Evolutionary conservation across 2,113 vertebrate species (phyloP), one percentile per base, ranked within the genome.

Genomic region (Falcunculus frontatus): DNA sequence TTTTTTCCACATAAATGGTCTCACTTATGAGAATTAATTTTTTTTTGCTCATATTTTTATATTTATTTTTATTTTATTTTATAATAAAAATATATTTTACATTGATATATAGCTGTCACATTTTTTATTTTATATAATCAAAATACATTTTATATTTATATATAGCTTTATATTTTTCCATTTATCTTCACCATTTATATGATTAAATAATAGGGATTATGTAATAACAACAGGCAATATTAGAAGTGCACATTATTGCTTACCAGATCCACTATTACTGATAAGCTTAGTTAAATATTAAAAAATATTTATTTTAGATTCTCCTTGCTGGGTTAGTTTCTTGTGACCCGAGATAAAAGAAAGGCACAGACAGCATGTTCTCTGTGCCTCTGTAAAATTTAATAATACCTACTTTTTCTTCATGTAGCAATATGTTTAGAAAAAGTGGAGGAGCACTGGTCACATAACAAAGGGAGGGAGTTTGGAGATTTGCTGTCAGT

Each of bases 201-300:
- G 33, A 78, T 46, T 67, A 79, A 73, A 32, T 47, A 89, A 60
- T 68, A 94, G 55, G 72, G 7, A 22, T 84, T 35, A 60, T n/a
- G 21, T 65, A 73, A 95, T 75, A 92, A 78, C 12, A 47, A 23
- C 37, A 81, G 62, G 4, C 12, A 69, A 13, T 64, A 89, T 89
- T 91, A 7, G 1, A 87, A 39, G 6, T 25, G 29, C 20, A 57
- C 20, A 7, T 68, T 32, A 53, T 37, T 82, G 37, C 13, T 82
- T 79, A 56, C 16, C 33, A 49, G 11, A 72, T 81, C 13, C 22
- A 47, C 10, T 85, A 16, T 47, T 81, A 25, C 62, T 65, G 89
- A 93, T 84, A 94, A 91, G 14, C 14, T 64, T 62, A 73, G 91
- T 94, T 94, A 95, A 96, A 93, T 63, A 95, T 95, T 96, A 39